phyloP scores from a whole-genome alignment of 2,888 invertebrate genomes.

The Epirrita christyi region DNA sequence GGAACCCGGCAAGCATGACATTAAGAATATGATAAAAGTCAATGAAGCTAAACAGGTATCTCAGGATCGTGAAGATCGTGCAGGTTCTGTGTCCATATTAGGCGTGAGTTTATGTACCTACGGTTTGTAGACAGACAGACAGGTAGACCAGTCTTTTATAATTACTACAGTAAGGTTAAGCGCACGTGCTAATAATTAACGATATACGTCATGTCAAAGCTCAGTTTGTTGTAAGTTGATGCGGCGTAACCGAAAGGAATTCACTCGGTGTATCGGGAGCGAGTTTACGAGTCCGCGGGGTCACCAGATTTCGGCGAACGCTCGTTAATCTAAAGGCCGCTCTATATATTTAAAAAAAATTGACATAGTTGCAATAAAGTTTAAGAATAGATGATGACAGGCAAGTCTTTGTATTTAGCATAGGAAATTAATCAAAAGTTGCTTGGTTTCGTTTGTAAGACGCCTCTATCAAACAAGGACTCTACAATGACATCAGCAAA shows the following conservation, averaged over 20 bases:
- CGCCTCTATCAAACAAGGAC: no score
- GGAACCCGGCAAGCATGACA: no score
- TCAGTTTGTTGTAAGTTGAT: slow-evolving; percentile 27
- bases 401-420: slow-evolving; percentile 4
- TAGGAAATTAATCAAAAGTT: neutral
- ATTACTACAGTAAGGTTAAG: no score
- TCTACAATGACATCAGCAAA: no score
- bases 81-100: no score
- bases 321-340: slow-evolving; percentile 69
- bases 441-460: neutral
- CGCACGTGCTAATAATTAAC: slow-evolving; percentile 6
- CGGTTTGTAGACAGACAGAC: neutral
- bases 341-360: slow-evolving; percentile 60
- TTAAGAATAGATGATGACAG: slow-evolving; percentile 48
- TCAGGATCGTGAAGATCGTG: no score
- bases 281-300: slow-evolving; percentile 73
- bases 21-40: no score
- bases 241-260: slow-evolving; percentile 38
- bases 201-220: slow-evolving; percentile 33
- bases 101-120: neutral
- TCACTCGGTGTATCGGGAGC: slow-evolving; percentile 62
- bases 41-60: no score
- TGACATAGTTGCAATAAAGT: slow-evolving; percentile 64
- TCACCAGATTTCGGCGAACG: slow-evolving; percentile 78
- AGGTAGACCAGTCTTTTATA: neutral